Percentiles rank a stretch among this genome's conserved stretches.
Evolutionary conservation across 2,888 invertebrate species (phyloP).

Genomic region (Criorhina ranunculi): DNA sequence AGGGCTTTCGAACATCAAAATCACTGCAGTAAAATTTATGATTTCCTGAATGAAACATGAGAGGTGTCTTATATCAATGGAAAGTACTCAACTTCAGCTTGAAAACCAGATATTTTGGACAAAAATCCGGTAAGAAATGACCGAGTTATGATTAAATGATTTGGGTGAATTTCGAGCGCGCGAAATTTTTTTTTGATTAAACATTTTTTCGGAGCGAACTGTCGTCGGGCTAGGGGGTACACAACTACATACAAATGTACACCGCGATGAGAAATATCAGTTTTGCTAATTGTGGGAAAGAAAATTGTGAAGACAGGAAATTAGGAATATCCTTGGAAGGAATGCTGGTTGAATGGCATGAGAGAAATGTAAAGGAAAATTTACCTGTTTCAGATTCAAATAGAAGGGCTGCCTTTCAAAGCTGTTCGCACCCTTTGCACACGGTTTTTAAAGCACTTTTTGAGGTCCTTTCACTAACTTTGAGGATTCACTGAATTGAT

Average conservation of each 20-base stretch:
- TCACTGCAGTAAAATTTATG: slow-evolving; percentile 68
- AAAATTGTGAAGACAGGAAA: not conserved
- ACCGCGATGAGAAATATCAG: slow-evolving; percentile 10
- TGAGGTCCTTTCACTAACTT: slow-evolving; percentile 8
- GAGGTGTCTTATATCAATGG: slow-evolving; percentile 39
- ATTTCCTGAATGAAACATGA: slow-evolving; percentile 79
- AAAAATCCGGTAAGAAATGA: slow-evolving; percentile 78
- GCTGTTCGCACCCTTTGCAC: slow-evolving; percentile 16
- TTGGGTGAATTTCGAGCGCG: slow-evolving; percentile 83
- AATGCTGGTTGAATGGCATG: not conserved
- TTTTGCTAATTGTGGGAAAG: slow-evolving; percentile 31
- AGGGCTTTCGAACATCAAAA: slow-evolving; percentile 77
- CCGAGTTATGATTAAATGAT: slow-evolving; percentile 78
- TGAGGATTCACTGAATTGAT: slow-evolving; percentile 34
- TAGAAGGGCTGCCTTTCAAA: not conserved
- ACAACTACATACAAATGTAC: slow-evolving; percentile 52
- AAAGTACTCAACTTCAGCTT: slow-evolving; percentile 78
- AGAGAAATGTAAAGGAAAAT: not conserved
- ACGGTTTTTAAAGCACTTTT: slow-evolving; percentile 18
- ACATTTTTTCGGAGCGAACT: slow-evolving; percentile 62
- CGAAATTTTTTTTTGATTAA: slow-evolving; percentile 74
- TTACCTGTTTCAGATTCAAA: slow-evolving; percentile 36
- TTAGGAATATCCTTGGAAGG: slow-evolving; percentile 23
- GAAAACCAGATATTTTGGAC: slow-evolving; percentile 79
- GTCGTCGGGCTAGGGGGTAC: slow-evolving; percentile 72